Evolutionary conservation across 2,113 vertebrate species (phyloP), one percentile per base, ranked within the genome.

Genomic region (Dromiciops gliroides): DNA sequence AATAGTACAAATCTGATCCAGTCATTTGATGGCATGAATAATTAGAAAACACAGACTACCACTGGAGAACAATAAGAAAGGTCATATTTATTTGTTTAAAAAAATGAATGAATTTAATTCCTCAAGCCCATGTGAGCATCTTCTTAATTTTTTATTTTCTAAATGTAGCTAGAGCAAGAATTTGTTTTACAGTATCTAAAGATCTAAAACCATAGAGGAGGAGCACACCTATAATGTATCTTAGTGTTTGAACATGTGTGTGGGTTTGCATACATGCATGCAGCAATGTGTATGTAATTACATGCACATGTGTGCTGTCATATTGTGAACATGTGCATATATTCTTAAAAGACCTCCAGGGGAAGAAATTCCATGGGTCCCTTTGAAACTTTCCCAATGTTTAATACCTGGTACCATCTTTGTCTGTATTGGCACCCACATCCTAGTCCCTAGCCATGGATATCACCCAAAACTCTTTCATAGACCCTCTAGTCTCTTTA

Each of bases 31-130:
- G 53, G 44, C 2, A 47, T 50, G 31, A 83, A 93, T 1, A 3
- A 37, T 89, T 89, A 94, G 52, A 52, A 14, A 56, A 51, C 11
- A 9, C 90, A 94, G 47, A 51, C 48, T 28, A 60, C 11, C 91
- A 52, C 31, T 53, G 26, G 31, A 75, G 60, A 75, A 75, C 4
- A 75, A 14, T 19, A n/a, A 19, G 31, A 19, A 50, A 94, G 0
- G 8, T 51, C 8, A 16, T 22, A 51, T 26, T 90, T 25, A 4
- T 8, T 75, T 56, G 92, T 91, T 26, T 19, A 28, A 94, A 47
- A 92, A 93, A 93, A 60, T 60, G 8, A 89, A 22, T 90, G 93
- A 93, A 89, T 75, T 26, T 31, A 60, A 60, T 60, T 31, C 10
- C 26, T 60, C 31, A 60, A 56, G 53, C 25, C 25, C 28, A 56